Evolutionary conservation across 2,113 vertebrate genomes (phyloP), one percentile per base, ranked within the genome.

Genomic region (Tinamus guttatus): DNA sequence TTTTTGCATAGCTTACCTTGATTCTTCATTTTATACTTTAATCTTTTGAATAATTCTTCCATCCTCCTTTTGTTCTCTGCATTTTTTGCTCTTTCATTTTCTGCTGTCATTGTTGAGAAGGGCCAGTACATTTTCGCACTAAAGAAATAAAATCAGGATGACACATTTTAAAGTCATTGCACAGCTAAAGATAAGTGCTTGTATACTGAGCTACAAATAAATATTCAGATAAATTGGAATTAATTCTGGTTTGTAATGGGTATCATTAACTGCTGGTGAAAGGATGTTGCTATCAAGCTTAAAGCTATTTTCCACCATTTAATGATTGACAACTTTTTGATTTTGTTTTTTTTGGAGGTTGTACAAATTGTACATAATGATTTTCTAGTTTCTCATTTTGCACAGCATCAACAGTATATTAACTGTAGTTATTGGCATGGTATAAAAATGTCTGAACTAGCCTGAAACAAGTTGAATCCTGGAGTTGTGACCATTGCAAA

Each of bases 171-270:
- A 87, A 94, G 70, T 62, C 19, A 17, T 75, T 11, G 9, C 49
- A 73, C 28, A 79, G 40, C 63, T 91, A 59, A 82, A 82, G 27
- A 94, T 73, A 52, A 89, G 65, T 67, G 8, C 27, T 69, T 89
- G 54, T 95, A 69, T 91, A 82, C 59, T 36, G 49, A 91, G n/a
- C 27, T 87, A 16, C 49, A 95, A 76, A 91, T 83, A 54, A 90
- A 82, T 91, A 95, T 82, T 60, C 63, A 82, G 71, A 95, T 65
- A 91, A 89, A 79, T 77, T 62, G 4, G 54, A 91, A 89, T 93
- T 88, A 93, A 84, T 92, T 94, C 74, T 89, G 32, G 8, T 85
- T 94, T 79, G 64, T 92, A 91, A 69, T 94, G 59, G 54, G 30
- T 92, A 69, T 89, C 67, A 77, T 84, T 84, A 93, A 87, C 62